Evolutionary conservation across 2,888 invertebrate species (phyloP).

Genomic region (Drosophila anceps): DNA sequence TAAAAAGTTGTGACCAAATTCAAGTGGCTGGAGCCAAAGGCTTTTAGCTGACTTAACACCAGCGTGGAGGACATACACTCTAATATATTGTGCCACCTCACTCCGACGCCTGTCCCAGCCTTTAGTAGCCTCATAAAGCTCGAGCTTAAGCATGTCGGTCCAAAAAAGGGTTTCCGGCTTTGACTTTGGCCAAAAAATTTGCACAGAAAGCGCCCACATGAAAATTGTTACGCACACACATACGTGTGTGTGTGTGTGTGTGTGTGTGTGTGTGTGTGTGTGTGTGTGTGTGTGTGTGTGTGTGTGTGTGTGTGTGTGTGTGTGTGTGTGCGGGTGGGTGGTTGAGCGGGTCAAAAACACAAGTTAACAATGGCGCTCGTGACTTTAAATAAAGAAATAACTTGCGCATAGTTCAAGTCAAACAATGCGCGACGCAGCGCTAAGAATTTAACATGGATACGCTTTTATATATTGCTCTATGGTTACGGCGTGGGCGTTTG

Average conservation of each 20-base stretch:
- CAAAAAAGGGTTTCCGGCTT: conserved; percentile 72
- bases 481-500: background rate
- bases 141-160: conserved; percentile 72
- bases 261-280: conserved; percentile 10
- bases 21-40: conserved; percentile 72
- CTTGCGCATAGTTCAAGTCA: conserved; percentile 72
- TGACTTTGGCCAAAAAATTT: conserved; percentile 65
- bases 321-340: conserved; percentile 1
- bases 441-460: conserved; percentile 67
- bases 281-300: conserved; percentile 60
- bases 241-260: conserved; percentile 47
- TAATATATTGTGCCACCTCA: conserved; percentile 56
- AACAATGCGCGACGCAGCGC: conserved; percentile 72
- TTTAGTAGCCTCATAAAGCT: conserved; percentile 73
- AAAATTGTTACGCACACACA: too few relatives aligned
- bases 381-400: conserved; percentile 79
- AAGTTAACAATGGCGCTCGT: conserved; percentile 59
- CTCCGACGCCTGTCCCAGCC: conserved; percentile 14
- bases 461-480: conserved; percentile 49
- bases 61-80: conserved; percentile 51
- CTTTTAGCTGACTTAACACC: conserved; percentile 79
- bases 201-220: conserved; percentile 59
- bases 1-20: conserved; percentile 72
- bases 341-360: conserved; percentile 54
- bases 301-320: conserved; percentile 12